Evolutionary conservation across 1,140 invertebrate species (phyloP).

Genomic region (Sesamia nonagrioides): DNA sequence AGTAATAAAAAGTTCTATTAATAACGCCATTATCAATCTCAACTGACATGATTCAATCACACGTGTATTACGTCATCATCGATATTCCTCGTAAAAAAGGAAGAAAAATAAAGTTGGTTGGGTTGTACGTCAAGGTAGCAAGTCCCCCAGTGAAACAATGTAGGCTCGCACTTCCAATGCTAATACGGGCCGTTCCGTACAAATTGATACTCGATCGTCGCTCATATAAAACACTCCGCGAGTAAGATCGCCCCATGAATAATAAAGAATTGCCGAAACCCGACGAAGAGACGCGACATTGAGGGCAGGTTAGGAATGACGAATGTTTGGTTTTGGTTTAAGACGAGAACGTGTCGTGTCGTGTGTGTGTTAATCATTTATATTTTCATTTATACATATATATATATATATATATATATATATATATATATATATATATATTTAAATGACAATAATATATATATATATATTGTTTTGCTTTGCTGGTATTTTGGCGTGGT

Average conservation of each 20-base stretch:
- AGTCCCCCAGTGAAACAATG: slow-evolving; percentile 73
- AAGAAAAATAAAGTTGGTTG: slow-evolving; percentile 1
- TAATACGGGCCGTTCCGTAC: slow-evolving; percentile 82
- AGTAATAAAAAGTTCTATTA: too few relatives aligned
- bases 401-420: too few relatives aligned
- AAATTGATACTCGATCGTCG: slow-evolving; percentile 87
- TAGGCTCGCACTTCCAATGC: slow-evolving; percentile 75
- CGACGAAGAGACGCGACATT: slow-evolving; percentile 64
- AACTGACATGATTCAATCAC: too few relatives aligned
- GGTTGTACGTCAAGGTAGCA: not conserved
- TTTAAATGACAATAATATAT: too few relatives aligned
- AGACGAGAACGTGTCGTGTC: too few relatives aligned
- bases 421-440: too few relatives aligned
- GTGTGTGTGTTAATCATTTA: too few relatives aligned
- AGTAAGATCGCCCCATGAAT: slow-evolving; percentile 85
- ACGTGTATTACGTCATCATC: not conserved
- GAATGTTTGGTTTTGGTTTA: too few relatives aligned
- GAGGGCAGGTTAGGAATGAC: slow-evolving; percentile 56
- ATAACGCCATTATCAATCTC: too few relatives aligned
- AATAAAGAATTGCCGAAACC: slow-evolving; percentile 83
- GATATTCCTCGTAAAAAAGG: slow-evolving; percentile 4
- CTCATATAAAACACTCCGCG: slow-evolving; percentile 86
- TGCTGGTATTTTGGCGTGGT: too few relatives aligned
- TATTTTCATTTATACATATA: too few relatives aligned
- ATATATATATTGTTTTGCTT: too few relatives aligned